phyloP scores from a whole-genome alignment of 35 echinoderm and acorn worm genomes.

The Apostichopus japonicus region DNA sequence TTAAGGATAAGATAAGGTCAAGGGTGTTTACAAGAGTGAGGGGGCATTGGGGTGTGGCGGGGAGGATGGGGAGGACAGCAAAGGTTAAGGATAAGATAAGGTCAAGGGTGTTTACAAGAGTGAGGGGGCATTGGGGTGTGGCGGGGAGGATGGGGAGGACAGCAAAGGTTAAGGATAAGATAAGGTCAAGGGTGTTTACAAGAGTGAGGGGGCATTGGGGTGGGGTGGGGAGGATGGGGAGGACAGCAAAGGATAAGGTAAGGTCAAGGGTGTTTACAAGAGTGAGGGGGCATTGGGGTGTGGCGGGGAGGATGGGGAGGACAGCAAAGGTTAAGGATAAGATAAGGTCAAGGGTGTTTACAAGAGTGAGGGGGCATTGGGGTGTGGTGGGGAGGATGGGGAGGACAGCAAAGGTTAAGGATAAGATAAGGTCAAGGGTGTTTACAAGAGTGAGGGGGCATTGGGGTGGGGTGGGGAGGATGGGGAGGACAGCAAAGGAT shows the following conservation, averaged over 20 bases:
- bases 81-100: neutral
- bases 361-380: no score
- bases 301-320: neutral
- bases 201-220: no score
- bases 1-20: conserved; percentile 38
- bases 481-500: conserved; percentile 58
- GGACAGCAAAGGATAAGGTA: no score
- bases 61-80: no score
- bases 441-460: neutral
- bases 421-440: neutral
- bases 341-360: neutral
- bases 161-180: conserved; percentile 65
- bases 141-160: neutral
- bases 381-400: no score
- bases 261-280: neutral
- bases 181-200: neutral
- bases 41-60: no score
- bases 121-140: no score
- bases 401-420: no score
- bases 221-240: no score
- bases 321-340: conserved; percentile 72
- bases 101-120: neutral
- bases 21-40: neutral
- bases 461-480: no score
- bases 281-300: no score